phyloP scores from a whole-genome alignment of 2,888 invertebrate species.

The Pollenia griseotomentosa region DNA sequence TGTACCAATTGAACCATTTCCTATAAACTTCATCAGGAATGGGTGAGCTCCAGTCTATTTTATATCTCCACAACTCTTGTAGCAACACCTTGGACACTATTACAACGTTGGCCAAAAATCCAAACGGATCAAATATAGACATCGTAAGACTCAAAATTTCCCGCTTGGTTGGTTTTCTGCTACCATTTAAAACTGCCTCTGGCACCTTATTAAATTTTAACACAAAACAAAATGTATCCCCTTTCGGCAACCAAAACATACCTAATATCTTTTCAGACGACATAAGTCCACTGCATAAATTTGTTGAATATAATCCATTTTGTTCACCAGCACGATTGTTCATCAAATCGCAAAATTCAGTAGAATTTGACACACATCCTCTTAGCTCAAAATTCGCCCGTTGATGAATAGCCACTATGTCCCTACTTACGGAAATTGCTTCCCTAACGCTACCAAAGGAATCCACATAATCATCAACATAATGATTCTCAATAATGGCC shows the following conservation, averaged over 20 bases:
- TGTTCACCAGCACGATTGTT: not conserved
- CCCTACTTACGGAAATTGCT: conserved; percentile 56
- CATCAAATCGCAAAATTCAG: not conserved
- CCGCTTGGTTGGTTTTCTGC: conserved; percentile 56
- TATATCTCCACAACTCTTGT: too few species aligned
- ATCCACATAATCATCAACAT: too few species aligned
- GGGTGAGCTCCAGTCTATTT: too few species aligned
- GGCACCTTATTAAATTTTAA: conserved; percentile 57
- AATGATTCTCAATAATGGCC: too few species aligned
- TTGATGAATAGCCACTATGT: conserved; percentile 60
- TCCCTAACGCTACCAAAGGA: not conserved
- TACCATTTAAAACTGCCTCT: conserved; percentile 43
- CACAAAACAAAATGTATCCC: conserved; percentile 56
- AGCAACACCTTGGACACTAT: too few species aligned
- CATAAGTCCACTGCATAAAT: not conserved
- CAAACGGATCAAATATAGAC: conserved; percentile 56
- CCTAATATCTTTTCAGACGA: conserved; percentile 46
- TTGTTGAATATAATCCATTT: too few species aligned
- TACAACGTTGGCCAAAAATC: too few species aligned
- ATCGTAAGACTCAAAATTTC: conserved; percentile 51
- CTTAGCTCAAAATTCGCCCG: conserved; percentile 66
- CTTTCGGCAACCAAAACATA: conserved; percentile 46
- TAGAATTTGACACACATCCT: conserved; percentile 63
- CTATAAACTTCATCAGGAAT: too few species aligned
- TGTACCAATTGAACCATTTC: too few species aligned